Conservation (phyloP, 2,797 vertebrate species). For the Podarcis siculus region DNA sequence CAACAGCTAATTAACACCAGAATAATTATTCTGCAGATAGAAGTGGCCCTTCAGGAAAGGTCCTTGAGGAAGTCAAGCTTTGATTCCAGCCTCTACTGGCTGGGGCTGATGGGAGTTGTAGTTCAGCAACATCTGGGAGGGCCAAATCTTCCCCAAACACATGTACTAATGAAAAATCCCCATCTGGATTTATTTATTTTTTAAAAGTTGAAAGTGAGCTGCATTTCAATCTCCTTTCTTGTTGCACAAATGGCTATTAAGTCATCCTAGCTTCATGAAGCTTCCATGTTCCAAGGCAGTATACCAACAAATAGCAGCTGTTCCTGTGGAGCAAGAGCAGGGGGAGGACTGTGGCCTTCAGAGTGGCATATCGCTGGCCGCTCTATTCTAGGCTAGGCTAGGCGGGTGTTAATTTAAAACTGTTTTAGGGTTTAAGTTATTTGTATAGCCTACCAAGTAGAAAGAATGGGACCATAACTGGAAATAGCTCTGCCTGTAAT, state of each 20-base stretch:
- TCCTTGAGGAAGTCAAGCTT: background rate
- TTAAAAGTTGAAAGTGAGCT: background rate
- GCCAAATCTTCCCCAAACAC: background rate
- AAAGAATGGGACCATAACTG: background rate
- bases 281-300: background rate
- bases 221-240: background rate
- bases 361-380: background rate
- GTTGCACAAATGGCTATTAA: background rate
- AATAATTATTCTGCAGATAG: background rate
- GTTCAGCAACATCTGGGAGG: background rate
- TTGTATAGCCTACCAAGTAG: background rate
- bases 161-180: background rate
- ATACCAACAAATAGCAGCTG: background rate
- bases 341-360: background rate
- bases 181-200: background rate
- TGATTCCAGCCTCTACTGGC: background rate
- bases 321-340: background rate
- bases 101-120: background rate
- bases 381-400: background rate
- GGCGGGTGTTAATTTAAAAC: background rate
- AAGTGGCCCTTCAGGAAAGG: background rate
- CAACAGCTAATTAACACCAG: background rate
- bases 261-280: background rate
- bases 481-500: too few species aligned
- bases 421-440: background rate